These are phyloP conservation scores for Halictus quadricinctus DNA, from an alignment of 2,888 invertebrate species.

Conservation along the genomic window DNA sequence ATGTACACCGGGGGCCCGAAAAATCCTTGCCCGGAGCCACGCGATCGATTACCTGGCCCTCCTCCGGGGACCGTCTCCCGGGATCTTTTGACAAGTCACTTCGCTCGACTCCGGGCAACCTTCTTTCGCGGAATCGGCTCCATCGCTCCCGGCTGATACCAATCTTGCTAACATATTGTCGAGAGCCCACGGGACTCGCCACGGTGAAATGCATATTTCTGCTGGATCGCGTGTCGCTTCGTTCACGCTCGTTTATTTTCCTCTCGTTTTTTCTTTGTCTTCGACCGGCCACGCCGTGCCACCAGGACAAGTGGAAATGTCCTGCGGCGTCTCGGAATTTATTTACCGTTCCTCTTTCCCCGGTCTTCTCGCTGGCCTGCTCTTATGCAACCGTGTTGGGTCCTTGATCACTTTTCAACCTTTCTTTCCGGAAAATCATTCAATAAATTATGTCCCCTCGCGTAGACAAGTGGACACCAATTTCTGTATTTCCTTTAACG, in stretches of 20 bases:
- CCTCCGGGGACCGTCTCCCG: constrained; percentile 25
- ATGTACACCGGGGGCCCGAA: constrained; percentile 28
- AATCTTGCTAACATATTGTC: constrained; percentile 57
- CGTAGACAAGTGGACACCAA: neutral
- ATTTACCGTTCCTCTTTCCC: neutral
- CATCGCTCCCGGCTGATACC: constrained; percentile 60
- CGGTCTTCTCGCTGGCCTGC: neutral
- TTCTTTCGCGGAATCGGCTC: constrained; percentile 66
- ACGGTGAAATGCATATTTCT: constrained; percentile 58
- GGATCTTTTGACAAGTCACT: constrained; percentile 71
- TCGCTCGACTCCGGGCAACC: constrained; percentile 46
- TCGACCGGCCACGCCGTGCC: neutral
- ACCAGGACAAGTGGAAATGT: constrained; percentile 7
- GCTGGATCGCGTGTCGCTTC: constrained; percentile 41
- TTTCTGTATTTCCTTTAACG: neutral
- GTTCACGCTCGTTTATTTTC: constrained; percentile 36
- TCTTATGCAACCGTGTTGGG: neutral
- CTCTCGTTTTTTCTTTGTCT: constrained; percentile 7
- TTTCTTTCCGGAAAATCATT: neutral
- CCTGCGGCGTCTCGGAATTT: constrained; percentile 26
- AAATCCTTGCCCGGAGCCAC: constrained; percentile 51
- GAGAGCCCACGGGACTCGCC: constrained; percentile 4
- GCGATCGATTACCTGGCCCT: constrained; percentile 68
- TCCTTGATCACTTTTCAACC: neutral
- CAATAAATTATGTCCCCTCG: neutral